These are phyloP conservation scores for Anthrax anthrax DNA, from an alignment of 2,888 invertebrate genomes.

Conservation along the genomic window DNA sequence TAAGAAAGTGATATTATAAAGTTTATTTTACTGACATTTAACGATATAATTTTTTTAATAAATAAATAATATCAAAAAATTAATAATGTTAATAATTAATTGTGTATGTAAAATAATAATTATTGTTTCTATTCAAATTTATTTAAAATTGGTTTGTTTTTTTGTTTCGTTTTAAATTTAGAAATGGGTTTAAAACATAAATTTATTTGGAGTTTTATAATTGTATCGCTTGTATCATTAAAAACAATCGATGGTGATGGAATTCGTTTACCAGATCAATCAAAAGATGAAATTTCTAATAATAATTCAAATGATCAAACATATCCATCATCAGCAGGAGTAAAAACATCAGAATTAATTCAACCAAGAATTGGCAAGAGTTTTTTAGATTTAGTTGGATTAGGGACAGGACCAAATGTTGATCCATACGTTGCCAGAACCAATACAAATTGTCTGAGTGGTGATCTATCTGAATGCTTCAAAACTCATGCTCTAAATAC, in stretches of 20 bases:
- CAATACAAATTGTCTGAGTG: constrained; percentile 59
- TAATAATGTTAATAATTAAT: too few species aligned
- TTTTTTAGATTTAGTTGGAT: constrained; percentile 63
- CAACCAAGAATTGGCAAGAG: constrained; percentile 48
- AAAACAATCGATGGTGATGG: constrained; percentile 46
- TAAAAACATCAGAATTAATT: constrained; percentile 7
- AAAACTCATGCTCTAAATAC: constrained; percentile 64
- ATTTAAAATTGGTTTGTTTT: too few species aligned
- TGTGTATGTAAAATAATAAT: too few species aligned
- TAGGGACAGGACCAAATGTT: constrained; percentile 55
- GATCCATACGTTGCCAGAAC: constrained; percentile 65
- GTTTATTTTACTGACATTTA: too few species aligned
- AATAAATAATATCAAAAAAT: too few species aligned
- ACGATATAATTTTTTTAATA: too few species aligned
- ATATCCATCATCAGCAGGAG: not conserved
- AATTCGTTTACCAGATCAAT: constrained; percentile 39
- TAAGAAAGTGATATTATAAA: too few species aligned
- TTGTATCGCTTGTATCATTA: constrained; percentile 41
- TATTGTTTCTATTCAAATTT: too few species aligned
- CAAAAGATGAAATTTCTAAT: constrained; percentile 13
- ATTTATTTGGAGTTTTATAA: constrained; percentile 37
- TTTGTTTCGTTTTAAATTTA: constrained; percentile 10
- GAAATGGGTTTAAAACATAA: constrained; percentile 23
- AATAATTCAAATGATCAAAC: not conserved
- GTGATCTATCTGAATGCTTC: constrained; percentile 74